Evolutionary conservation across 2,797 vertebrate genomes (phyloP), one percentile per base, ranked within the genome.

Genomic region (Spinus pinus): DNA sequence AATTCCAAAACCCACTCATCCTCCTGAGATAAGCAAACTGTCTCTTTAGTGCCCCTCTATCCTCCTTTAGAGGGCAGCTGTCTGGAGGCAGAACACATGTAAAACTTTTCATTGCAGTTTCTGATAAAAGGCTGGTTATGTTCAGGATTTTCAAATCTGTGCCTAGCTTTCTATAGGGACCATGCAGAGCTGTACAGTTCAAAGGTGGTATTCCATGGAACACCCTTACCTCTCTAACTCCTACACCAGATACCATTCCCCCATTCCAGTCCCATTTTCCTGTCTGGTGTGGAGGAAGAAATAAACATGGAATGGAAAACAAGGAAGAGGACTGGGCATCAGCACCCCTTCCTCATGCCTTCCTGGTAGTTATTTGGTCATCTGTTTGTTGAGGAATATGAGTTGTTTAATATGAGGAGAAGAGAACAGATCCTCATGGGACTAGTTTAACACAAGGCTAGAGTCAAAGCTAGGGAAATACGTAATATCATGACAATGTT

Each of bases 401-500:
- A 9, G 19, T 70, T 58, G 65, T 74, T 89, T 77, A 67, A 44
- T 18, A 57, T 17, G 47, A 90, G 41, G 47, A 8, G 15, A 86
- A 51, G 16, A 73, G 3, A 77, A 77, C 4, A 13, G 25, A 65
- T 78, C 31, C 46, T 80, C 78, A 74, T 27, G 30, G 46, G 37
- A 60, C 31, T 17, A 69, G 67, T 56, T 91, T n/a, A 80, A 42
- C 30, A 78, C 1, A 3, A 87, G 8, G 39, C 24, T 71, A 27
- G 7, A 72, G 33, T 56, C 33, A 84, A 74, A 64, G 35, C 44
- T 61, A 37, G 27, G 39, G 50, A 88, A 91, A 79, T 69, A 91
- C 47, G 86, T 91, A 71, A 86, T 78, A 95, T 81, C 83, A 85
- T 62, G 65, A 57, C 84, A 57, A 58, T 60, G 46, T 85, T 71